Evolutionary conservation across 1,140 invertebrate genomes (phyloP), one percentile per base, ranked within the genome.

Genomic region (Neuroterus valhalla): DNA sequence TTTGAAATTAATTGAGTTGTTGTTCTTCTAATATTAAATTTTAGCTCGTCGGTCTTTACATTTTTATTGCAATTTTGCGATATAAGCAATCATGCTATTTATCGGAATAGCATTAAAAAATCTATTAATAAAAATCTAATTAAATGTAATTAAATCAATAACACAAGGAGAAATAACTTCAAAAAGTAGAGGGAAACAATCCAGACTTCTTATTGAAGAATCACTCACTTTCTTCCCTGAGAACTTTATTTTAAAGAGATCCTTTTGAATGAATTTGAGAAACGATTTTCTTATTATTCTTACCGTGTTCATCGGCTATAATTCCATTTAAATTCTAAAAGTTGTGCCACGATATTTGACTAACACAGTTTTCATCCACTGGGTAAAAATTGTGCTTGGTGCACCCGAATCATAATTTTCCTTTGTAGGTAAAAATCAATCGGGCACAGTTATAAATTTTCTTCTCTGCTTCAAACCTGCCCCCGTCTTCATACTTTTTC

Each of bases 371-470:
- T 48, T 48, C 17, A 38, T 10, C 1, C 31, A 10, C 10, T 10
- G 31, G 8, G 31, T 38, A n/a, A 48, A 48, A 48, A 48, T 48
- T 48, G 6, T 6, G 6, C 46, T 5, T 8, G 3, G 6, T 19
- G n/a, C 6, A 17, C 5, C 17, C 46, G 8, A 3, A 6, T 3
- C n/a, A 48, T 48, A 48, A 48, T 48, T 48, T 48, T 17, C 46
- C n/a, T n/a, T n/a, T n/a, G 44, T 8, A n/a, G 17, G 46, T 19
- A 48, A 48, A 48, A 48, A 48, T 48, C 46, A 48, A 48, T 48
- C 17, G 46, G 3, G 46, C 2, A 48, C n/a, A n/a, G 46, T 48
- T 48, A 48, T 48, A 48, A 48, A 48, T 48, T 48, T 19, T 48
- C n/a, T n/a, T 19, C 2, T 19, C 17, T 48, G 46, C n/a, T 17